Evolutionary conservation across 2,888 invertebrate species (phyloP).

Genomic region (Arctia plantaginis): DNA sequence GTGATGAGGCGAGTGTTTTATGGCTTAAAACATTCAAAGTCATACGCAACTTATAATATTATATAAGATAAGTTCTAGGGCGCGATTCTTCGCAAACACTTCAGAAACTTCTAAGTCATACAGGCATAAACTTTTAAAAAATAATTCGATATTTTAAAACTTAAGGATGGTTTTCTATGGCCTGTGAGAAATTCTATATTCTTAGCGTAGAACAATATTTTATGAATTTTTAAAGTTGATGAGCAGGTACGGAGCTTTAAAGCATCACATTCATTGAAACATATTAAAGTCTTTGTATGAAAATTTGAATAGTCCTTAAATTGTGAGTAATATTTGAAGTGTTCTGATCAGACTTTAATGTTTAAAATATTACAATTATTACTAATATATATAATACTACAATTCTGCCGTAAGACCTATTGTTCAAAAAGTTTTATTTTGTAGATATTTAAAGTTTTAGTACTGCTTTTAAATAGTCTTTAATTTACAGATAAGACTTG

Average conservation of each 20-base stretch:
- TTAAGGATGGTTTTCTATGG: slow-evolving; percentile 23
- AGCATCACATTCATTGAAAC: slow-evolving; percentile 34
- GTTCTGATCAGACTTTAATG: background rate
- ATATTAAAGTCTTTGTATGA: slow-evolving; percentile 36
- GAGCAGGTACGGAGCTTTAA: slow-evolving; percentile 29
- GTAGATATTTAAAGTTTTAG: background rate
- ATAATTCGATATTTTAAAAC: slow-evolving; percentile 26
- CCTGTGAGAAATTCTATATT: slow-evolving; percentile 30
- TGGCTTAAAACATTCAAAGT: slow-evolving; percentile 73
- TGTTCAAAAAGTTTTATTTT: background rate
- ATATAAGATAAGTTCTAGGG: slow-evolving; percentile 35
- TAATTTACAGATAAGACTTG: background rate
- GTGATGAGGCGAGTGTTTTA: slow-evolving; percentile 77
- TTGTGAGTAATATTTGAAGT: background rate
- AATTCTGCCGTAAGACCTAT: background rate
- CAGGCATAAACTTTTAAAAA: slow-evolving; percentile 15
- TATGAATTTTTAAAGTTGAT: slow-evolving; percentile 31
- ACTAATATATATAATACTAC: background rate
- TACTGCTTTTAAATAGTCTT: background rate
- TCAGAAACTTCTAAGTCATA: slow-evolving; percentile 24
- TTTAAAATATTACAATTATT: background rate
- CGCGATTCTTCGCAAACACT: slow-evolving; percentile 27
- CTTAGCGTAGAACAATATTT: slow-evolving; percentile 38
- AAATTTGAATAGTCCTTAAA: slow-evolving; percentile 27
- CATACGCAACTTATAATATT: slow-evolving; percentile 53